Base-by-base conservation (phyloP, 2,797 vertebrate species). In the Dryobates pubescens region DNA sequence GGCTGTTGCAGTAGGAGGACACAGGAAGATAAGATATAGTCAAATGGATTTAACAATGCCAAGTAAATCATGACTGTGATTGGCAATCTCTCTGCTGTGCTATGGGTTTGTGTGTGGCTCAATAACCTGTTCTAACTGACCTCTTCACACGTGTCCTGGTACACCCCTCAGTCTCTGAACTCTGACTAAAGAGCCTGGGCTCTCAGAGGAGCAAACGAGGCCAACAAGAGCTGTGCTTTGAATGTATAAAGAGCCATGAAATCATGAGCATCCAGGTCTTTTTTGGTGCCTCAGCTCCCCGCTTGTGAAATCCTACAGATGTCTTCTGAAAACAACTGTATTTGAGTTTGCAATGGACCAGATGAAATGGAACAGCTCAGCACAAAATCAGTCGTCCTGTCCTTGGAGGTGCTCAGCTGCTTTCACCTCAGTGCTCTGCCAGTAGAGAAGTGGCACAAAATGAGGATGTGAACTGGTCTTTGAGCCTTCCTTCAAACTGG, bases 401-500 rank as follows among this genome's bases (percentile, higher is more conserved):
- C n/a, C n/a, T 69, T 15, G 36, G 38, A 73, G 61, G 19, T 17
- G 30, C 22, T 86, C 27, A 70, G 47, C 9, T 92, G 29, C 0
- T 0, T 36, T 89, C 36, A 49, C 1, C 2, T 45, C 32, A 38
- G 29, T 62, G 43, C 9, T 73, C 51, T 72, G n/a, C 30, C 6
- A 4, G 20, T 13, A 59, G 6, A 72, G n/a, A 92, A 85, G 11
- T 1, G 10, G 43, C 32, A 73, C 32, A 6, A 26, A n/a, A 1
- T 26, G 23, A 79, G 32, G 27, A 51, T 10, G 2, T 30, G 32
- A 93, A 32, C 12, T 15, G 32, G 7, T 8, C 80, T 94, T 92
- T 84, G 64, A 90, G 32, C 27, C n/a, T 79, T 71, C 67, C 76
- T 91, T 73, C 45, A 80, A 87, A 94, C 62, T 54, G 58, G 49